Base-by-base conservation (phyloP, 2,797 vertebrate genomes). In the Malacoctenus gilli region DNA sequence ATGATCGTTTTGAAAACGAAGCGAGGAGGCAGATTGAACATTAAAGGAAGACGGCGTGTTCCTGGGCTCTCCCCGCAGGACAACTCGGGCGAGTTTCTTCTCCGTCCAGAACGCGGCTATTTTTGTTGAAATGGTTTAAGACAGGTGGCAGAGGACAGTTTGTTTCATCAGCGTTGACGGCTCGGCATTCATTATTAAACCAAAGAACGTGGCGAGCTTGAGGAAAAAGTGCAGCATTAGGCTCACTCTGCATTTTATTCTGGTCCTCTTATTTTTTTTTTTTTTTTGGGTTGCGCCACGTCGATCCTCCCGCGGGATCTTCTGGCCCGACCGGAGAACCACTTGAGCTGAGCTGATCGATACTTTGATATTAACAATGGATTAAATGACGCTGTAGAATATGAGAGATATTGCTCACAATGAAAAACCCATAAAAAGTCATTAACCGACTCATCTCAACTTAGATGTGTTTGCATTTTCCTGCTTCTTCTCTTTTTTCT, bases 1-100 rank as follows among this genome's bases (percentile, higher is more conserved):
- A 39, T 18, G 48, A 37, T 32, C 32, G 61, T 44, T 32, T 10
- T 25, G 31, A 31, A 25, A 52, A 48, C 19, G 55, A 54, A 20
- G 30, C 21, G 16, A 38, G 34, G 16, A 38, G 34, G 56, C 59
- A 51, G 64, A 53, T 51, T 49, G 41, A 37, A 51, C 23, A 59
- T 69, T 72, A 59, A 75, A 74, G 66, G 72, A 18, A 43, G 15
- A 58, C 41, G 28, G 8, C 12, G 11, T 42, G 30, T 5, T 22
- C 20, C 12, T n/a, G 46, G 1, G 19, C 49, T 31, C 12, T 40
- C 13, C 12, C 19, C 19, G 4, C 11, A 40, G 38, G 38, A 15
- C 2, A n/a, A 8, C 8, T 18, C 9, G 16, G 12, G n/a, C 14
- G 3, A 3, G 9, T 40, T 9, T 9, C 15, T 15, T 2, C 10